Evolutionary conservation across 37 sponge, comb jelly and placozoan genomes (phyloP), one percentile per base, ranked within the genome.

Genomic region (Cladorhizidae sp.): DNA sequence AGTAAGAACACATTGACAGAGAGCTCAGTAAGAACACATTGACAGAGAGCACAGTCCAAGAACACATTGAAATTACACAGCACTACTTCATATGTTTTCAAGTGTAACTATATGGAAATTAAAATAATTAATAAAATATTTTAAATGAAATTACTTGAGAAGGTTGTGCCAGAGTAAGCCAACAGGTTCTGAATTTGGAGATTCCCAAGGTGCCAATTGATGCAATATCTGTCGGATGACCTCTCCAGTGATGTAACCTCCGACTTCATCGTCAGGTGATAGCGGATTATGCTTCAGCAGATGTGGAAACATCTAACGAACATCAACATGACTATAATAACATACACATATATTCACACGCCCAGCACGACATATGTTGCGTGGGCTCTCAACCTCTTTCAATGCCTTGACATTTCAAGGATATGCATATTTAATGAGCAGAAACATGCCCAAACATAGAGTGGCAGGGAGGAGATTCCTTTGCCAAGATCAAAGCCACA

Each of bases 141-240:
- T 35, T 54, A 54, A 54, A 37, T n/a, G n/a, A 23, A 74, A 51
- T 25, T 32, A 74, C 75, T 45, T 49, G 6, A 74, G 45, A 22
- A 74, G 52, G 17, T 32, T 31, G 28, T 50, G 52, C 52, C 45
- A 52, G 40, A 74, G 28, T 22, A 49, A 26, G 36, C 75, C 75
- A 50, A 74, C 26, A 50, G 75, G 23, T 21, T 49, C 54, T 50
- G 55, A 51, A 52, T 74, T 74, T 17, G 22, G 26, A 14, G 6
- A 6, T 8, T 61, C 25, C 62, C 62, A 61, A 21, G 62, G 5
- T 8, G 7, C 25, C 62, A 61, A 28, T 11, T 61, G 26, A n/a
- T 17, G 20, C 62, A 61, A 6, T 52, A 52, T 52, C 25, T 61
- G n/a, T 61, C 25, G 26, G 22, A 61, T 61, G 11, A 61, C 25